Evolutionary conservation across 2,113 vertebrate species (phyloP).

Genomic region (Mus pahari): DNA sequence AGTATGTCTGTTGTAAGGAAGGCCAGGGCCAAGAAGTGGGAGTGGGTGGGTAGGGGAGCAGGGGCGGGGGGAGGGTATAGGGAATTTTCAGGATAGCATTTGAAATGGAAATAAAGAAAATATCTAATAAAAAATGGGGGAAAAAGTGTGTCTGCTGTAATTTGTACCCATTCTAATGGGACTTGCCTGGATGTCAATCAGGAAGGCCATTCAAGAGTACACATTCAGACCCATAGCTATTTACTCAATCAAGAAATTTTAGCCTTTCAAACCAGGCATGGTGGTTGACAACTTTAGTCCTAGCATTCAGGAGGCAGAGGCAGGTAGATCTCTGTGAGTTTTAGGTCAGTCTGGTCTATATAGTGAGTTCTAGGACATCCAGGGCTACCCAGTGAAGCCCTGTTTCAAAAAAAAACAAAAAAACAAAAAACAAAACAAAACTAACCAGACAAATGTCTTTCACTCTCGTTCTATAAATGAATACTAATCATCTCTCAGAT

Average conservation of each 20-base stretch:
- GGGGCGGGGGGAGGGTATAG: no score
- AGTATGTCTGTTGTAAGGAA: background rate
- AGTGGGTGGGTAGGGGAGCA: no score
- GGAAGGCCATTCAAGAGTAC: background rate
- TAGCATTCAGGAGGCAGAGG: background rate
- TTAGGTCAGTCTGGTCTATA: background rate
- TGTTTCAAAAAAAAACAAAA: background rate
- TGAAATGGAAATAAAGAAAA: no score
- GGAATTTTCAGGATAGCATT: no score
- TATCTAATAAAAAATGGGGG: no score
- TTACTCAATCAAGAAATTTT: background rate
- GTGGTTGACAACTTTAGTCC: background rate
- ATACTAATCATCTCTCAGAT: background rate
- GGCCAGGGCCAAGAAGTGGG: no score
- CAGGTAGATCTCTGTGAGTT: background rate
- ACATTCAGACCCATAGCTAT: background rate
- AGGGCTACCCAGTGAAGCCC: background rate
- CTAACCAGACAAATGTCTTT: background rate
- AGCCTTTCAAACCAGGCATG: background rate
- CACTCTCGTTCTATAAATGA: background rate
- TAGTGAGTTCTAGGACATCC: background rate
- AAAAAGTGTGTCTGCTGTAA: background rate
- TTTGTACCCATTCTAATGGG: background rate
- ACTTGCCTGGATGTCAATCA: background rate
- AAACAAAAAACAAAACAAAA: no score